phyloP scores from a whole-genome alignment of 2,797 vertebrate species.

The Coluber constrictor region DNA sequence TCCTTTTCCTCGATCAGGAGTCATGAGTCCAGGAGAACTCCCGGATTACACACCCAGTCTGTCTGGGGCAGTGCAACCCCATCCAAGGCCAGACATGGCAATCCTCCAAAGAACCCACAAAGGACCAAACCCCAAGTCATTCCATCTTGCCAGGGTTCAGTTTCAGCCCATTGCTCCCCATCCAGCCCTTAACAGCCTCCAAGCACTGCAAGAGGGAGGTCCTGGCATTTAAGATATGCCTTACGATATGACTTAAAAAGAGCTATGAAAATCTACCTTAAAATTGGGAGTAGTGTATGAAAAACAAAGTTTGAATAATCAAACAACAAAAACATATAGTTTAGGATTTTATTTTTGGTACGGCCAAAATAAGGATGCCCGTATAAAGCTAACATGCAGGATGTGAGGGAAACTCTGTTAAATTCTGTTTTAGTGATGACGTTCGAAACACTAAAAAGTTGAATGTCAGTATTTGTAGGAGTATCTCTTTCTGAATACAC shows the following conservation, averaged over 20 bases:
- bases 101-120: too few relatives aligned
- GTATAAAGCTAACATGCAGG: not conserved
- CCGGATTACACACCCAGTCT: too few relatives aligned
- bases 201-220: too few relatives aligned
- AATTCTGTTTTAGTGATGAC: not conserved
- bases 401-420: not conserved
- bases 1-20: too few relatives aligned
- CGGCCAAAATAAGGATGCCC: not conserved
- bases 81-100: too few relatives aligned
- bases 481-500: not conserved
- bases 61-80: too few relatives aligned
- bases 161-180: too few relatives aligned
- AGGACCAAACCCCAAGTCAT: too few relatives aligned
- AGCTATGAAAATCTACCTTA: not conserved
- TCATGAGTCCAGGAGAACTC: too few relatives aligned
- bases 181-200: too few relatives aligned
- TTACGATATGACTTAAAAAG: not conserved
- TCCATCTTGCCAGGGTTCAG: too few relatives aligned
- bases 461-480: not conserved
- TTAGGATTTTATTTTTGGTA: not conserved
- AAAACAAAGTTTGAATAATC: not conserved
- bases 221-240: too few relatives aligned
- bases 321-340: not conserved
- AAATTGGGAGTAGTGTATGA: not conserved
- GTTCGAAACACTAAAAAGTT: not conserved